Conservation (phyloP, 1,140 invertebrate genomes). For the Ectropis grisescens region DNA sequence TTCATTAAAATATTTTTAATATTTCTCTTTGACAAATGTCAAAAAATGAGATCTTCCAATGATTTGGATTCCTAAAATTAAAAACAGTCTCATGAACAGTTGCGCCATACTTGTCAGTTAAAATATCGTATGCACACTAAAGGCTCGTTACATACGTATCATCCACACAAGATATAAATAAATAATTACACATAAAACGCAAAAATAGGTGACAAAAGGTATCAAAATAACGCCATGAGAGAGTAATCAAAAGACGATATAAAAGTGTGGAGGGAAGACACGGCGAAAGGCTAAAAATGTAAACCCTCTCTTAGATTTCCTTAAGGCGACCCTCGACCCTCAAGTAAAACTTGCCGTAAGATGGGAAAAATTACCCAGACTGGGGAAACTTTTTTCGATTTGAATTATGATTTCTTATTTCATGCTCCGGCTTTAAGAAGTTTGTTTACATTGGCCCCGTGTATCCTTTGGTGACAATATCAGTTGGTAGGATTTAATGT, state of each 20-base stretch:
- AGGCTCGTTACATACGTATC: too few species aligned
- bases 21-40: too few species aligned
- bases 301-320: conserved; percentile 62
- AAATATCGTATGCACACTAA: too few species aligned
- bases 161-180: too few species aligned
- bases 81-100: too few species aligned
- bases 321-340: conserved; percentile 50
- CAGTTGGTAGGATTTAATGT: too few species aligned
- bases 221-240: conserved; percentile 56
- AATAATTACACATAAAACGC: conserved; percentile 45
- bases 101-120: too few species aligned
- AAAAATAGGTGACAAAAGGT: too few species aligned
- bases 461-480: conserved; percentile 38
- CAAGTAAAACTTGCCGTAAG: conserved; percentile 60
- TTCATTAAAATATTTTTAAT: too few species aligned
- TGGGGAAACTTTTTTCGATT: conserved; percentile 67
- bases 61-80: too few species aligned
- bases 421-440: conserved; percentile 52
- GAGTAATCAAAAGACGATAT: conserved; percentile 69
- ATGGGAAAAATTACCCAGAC: conserved; percentile 65
- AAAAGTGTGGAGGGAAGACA: conserved; percentile 61
- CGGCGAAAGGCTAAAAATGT: conserved; percentile 67
- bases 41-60: too few species aligned
- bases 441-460: conserved; percentile 57
- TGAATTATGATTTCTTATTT: conserved; percentile 70